Percentiles rank a stretch among this genome's conserved stretches.
Conservation (phyloP, 2,888 invertebrate genomes). For the Drosophila setosimentum region DNA sequence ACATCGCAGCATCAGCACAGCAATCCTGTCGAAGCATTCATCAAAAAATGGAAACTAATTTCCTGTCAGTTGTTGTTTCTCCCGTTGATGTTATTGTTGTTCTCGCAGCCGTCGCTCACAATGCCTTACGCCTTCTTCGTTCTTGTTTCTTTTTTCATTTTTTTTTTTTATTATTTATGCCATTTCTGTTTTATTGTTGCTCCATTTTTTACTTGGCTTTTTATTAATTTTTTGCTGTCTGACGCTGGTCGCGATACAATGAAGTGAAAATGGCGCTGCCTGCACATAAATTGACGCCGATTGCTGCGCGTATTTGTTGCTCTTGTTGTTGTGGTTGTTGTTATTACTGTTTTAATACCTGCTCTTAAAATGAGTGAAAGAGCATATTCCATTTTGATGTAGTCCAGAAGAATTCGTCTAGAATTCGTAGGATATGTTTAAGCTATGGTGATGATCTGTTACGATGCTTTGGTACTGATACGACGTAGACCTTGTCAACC, state of each 20-base stretch:
- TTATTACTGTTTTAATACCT: conserved; percentile 25
- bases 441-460: background rate
- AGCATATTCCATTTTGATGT: conserved; percentile 13
- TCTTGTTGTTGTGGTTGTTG: conserved; percentile 27
- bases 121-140: conserved; percentile 77
- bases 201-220: conserved; percentile 76
- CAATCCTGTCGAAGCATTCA: conserved; percentile 85
- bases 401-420: background rate
- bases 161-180: conserved; percentile 47
- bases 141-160: conserved; percentile 42
- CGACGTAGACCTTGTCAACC: background rate
- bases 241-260: conserved; percentile 80
- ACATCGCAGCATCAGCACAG: conserved; percentile 64
- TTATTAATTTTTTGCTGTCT: conserved; percentile 82
- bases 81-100: conserved; percentile 62
- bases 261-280: conserved; percentile 80
- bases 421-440: background rate
- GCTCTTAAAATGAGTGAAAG: background rate
- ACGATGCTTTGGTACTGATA: background rate
- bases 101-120: conserved; percentile 56
- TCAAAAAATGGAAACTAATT: conserved; percentile 85
- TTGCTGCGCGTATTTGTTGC: conserved; percentile 57
- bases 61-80: conserved; percentile 84
- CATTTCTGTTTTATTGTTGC: conserved; percentile 79
- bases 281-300: conserved; percentile 82